Evolutionary conservation across 2,888 invertebrate species (phyloP).

Genomic region (Synergus laeviventris): DNA sequence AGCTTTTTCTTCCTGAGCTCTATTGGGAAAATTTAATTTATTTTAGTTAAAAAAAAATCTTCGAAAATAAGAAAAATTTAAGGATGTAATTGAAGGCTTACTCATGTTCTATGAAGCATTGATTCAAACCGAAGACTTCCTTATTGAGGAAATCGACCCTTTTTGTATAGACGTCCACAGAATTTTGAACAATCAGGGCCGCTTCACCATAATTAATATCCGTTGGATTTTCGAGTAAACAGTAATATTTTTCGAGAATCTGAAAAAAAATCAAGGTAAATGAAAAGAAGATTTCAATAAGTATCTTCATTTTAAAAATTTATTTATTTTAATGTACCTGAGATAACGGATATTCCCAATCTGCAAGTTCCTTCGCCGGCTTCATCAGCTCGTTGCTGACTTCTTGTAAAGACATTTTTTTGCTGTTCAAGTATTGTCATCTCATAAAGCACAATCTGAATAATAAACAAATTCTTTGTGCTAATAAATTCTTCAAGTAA

Average conservation of each 20-base stretch:
- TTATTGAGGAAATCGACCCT: constrained; percentile 83
- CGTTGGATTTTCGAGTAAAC: constrained; percentile 58
- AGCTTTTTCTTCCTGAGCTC: constrained; percentile 47
- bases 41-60: constrained; percentile 14
- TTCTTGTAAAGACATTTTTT: constrained; percentile 62
- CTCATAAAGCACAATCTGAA: constrained; percentile 12
- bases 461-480: not conserved
- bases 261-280: constrained; percentile 49
- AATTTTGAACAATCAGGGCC: constrained; percentile 86
- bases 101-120: constrained; percentile 61
- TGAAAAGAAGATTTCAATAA: not conserved
- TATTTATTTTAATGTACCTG: constrained; percentile 58
- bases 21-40: constrained; percentile 48
- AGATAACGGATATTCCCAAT: constrained; percentile 70
- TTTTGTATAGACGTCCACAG: constrained; percentile 83
- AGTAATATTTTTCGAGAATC: constrained; percentile 65
- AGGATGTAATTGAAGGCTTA: constrained; percentile 6
- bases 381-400: constrained; percentile 65
- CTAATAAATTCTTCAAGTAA: not conserved
- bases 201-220: constrained; percentile 84
- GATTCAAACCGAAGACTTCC: constrained; percentile 75
- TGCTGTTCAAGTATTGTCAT: not conserved
- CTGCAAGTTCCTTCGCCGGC: constrained; percentile 67
- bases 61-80: constrained; percentile 4
- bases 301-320: not conserved